These are phyloP conservation scores for Dinomys branickii DNA, from an alignment of 2,113 vertebrate genomes.

Conservation along the genomic window DNA sequence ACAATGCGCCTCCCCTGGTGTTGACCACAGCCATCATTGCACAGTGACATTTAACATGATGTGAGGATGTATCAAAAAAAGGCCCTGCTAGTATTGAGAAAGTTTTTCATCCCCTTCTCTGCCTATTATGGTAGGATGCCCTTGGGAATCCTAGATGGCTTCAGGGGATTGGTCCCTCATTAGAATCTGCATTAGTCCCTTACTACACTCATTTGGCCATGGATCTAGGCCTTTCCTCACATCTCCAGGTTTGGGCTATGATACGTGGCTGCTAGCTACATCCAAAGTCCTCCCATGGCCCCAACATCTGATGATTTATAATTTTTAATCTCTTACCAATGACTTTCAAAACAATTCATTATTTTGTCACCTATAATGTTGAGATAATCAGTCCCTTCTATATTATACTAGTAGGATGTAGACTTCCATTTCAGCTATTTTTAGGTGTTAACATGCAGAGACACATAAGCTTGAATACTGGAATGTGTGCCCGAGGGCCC, in stretches of 20 bases:
- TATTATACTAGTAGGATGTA: neutral
- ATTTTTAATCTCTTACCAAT: conserved; percentile 25
- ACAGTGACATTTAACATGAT: neutral
- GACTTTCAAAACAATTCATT: neutral
- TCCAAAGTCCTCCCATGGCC: neutral
- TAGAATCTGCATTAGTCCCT: neutral
- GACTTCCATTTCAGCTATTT: neutral
- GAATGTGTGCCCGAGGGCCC: neutral
- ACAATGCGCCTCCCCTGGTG: neutral
- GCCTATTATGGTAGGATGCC: neutral
- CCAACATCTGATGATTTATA: neutral
- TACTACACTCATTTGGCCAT: neutral
- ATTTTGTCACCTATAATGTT: conserved; percentile 12
- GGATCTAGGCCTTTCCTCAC: neutral
- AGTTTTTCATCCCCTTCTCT: neutral
- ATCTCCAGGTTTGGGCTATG: conserved; percentile 31
- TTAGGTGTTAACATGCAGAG: neutral
- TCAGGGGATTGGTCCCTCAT: neutral
- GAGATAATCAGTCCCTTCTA: neutral
- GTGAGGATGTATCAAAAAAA: neutral
- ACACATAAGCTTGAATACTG: neutral
- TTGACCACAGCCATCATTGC: neutral
- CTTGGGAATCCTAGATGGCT: neutral
- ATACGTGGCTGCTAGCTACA: conserved; percentile 38
- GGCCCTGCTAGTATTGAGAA: too few species aligned